Conservation (phyloP, 2,797 vertebrate species). For the Xenentodon cancila region DNA sequence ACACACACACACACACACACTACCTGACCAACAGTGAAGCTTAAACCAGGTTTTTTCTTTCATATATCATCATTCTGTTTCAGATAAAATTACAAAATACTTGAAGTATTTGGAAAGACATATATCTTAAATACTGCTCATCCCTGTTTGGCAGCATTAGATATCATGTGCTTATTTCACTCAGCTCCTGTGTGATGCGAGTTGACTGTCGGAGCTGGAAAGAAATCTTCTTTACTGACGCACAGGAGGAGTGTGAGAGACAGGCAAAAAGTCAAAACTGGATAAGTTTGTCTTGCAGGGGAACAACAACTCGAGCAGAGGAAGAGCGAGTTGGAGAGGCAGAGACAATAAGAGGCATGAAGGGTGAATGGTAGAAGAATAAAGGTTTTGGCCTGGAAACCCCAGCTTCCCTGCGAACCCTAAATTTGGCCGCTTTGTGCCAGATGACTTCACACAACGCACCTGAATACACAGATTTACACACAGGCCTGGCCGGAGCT, state of each 20-base stretch:
- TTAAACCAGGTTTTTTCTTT: too few species aligned
- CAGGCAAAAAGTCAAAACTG: conserved; percentile 19
- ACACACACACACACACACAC: too few species aligned
- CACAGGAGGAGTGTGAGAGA: conserved; percentile 32
- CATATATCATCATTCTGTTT: too few species aligned
- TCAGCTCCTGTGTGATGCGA: background rate
- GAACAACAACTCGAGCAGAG: conserved; percentile 40
- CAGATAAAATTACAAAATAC: too few species aligned
- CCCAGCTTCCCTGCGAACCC: conserved; percentile 66
- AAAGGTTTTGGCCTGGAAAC: conserved; percentile 70
- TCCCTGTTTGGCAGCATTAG: background rate
- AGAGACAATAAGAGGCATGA: conserved; percentile 45
- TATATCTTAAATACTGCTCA: too few species aligned
- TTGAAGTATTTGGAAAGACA: too few species aligned
- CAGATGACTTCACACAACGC: conserved; percentile 80
- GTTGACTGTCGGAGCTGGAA: conserved; percentile 8
- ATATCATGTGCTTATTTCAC: conserved; percentile 2
- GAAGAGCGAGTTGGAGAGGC: conserved; percentile 23
- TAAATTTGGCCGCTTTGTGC: conserved; percentile 62
- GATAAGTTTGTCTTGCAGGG: conserved; percentile 19
- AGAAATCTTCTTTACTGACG: conserved; percentile 12
- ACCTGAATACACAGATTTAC: conserved; percentile 87
- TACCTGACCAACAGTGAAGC: too few species aligned
- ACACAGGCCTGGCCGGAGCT: conserved; percentile 68
- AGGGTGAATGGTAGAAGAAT: conserved; percentile 53